Evolutionary conservation across 1,140 invertebrate genomes (phyloP), one percentile per base, ranked within the genome.

Genomic region (Anastrepha obliqua): DNA sequence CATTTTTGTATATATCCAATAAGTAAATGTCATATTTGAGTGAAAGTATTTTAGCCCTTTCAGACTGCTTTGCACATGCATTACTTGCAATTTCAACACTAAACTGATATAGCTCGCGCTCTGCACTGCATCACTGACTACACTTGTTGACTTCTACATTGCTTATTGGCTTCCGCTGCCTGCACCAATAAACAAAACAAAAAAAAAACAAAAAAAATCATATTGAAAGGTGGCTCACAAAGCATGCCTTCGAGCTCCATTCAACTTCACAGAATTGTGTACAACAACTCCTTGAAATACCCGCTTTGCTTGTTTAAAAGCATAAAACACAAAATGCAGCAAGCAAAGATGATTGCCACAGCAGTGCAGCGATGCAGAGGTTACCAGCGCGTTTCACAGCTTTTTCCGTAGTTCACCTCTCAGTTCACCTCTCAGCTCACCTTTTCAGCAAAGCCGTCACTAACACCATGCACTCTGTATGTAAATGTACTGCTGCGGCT

Each of bases 91-190:
- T 81, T 58, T 81, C 47, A 51, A 55, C 47, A 81, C 51, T 51
- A 81, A 81, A 51, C 42, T 81, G 47, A 42, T 81, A 44, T 20
- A 67, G 29, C 60, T 17, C 13, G n/a, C 3, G 15, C 4, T 3
- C n/a, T 62, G 60, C 60, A 62, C 9, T 62, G 4, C n/a, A 55
- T 2, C 1, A 20, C n/a, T 42, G 42, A 55, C 47, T 81, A 17
- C 47, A 81, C 74, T 81, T 81, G 74, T 55, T 81, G 47, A 81
- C 74, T 55, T 7, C n/a, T 81, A 47, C 42, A 74, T 29, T 74
- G 70, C 42, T 74, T 47, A 3, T 74, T n/a, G 6, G 44, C 44
- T 7, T n/a, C 42, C 70, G 70, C 44, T 4, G 15, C 65, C 39
- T 29, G 29, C 29, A 29, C 29, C 29, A 29, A 29, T 29, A 29